Percentiles rank a stretch among this genome's conserved stretches.
phyloP scores from a whole-genome alignment of 37 sponge, comb jelly and placozoan species.

The Eunapius fragilis region DNA sequence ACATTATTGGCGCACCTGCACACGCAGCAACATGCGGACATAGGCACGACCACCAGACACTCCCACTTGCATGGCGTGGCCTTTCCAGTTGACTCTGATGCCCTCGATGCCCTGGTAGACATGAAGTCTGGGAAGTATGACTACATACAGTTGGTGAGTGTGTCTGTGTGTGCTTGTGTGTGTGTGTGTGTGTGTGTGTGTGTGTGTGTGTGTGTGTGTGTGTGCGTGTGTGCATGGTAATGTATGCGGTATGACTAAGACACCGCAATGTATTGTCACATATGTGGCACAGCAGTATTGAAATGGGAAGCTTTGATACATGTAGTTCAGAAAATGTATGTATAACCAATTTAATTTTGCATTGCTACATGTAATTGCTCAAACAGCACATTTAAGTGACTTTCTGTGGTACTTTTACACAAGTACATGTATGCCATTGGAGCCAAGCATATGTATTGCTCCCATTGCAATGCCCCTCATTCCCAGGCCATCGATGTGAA shows the following conservation, averaged over 20 bases:
- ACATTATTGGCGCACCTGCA: not conserved
- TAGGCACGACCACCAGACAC: constrained; percentile 76
- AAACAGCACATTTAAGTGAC: too few species aligned
- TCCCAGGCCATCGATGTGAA: constrained; percentile 62
- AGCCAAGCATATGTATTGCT: too few species aligned
- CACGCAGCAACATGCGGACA: constrained; percentile 57
- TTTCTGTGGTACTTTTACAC: too few species aligned
- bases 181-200: not conserved
- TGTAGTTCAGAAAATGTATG: too few species aligned
- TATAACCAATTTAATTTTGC: too few species aligned
- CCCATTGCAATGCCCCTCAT: not conserved
- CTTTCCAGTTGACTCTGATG: constrained; percentile 71
- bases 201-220: not conserved
- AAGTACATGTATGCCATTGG: too few species aligned
- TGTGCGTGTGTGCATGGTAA: not conserved
- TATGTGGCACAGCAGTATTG: too few species aligned
- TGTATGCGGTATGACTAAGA: too few species aligned
- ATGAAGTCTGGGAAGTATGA: constrained; percentile 15
- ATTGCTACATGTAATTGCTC: too few species aligned
- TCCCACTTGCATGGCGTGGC: constrained; percentile 81
- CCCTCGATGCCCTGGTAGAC: constrained; percentile 52
- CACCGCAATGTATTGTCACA: too few species aligned
- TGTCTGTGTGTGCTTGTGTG: not conserved
- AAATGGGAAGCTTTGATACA: too few species aligned
- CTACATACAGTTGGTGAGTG: constrained; percentile 82